A percentile compares a stretch with the other conserved stretches of the same genome.
Evolutionary conservation across 2,888 invertebrate species (phyloP).

Genomic region (Smittia sp.): DNA sequence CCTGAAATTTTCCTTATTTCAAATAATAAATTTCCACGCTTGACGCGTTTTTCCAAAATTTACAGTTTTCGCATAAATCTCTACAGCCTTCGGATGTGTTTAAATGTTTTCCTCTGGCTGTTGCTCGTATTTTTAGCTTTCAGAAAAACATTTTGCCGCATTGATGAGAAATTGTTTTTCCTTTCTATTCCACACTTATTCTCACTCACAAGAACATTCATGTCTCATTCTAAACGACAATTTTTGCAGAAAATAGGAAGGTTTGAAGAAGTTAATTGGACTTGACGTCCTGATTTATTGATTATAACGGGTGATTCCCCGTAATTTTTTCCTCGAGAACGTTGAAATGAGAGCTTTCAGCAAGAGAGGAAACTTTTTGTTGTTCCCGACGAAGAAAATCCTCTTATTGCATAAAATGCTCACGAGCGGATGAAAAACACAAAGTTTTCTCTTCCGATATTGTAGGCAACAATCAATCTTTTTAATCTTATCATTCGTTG

Average conservation of each 20-base stretch:
- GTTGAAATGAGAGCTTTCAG: neutral
- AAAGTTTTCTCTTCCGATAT: conserved; percentile 21
- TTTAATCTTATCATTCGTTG: conserved; percentile 41
- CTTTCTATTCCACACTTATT: neutral
- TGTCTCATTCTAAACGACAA: neutral
- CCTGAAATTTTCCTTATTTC: neutral
- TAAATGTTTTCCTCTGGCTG: conserved; percentile 3
- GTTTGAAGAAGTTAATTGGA: conserved; percentile 7
- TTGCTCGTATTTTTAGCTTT: neutral
- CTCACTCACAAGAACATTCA: neutral
- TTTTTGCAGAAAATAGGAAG: neutral
- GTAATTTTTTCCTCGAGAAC: neutral
- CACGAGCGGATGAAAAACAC: neutral
- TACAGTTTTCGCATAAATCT: conserved; percentile 25
- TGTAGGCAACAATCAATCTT: conserved; percentile 38
- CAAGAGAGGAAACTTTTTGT: neutral
- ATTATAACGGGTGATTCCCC: neutral
- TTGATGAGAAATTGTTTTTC: neutral
- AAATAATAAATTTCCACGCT: neutral
- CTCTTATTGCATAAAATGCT: neutral
- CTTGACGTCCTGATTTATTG: conserved; percentile 21
- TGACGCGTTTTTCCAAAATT: conserved; percentile 26
- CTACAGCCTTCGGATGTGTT: conserved; percentile 3
- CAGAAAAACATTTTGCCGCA: too few relatives aligned
- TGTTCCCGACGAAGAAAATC: neutral